These are phyloP conservation scores for Lepidochrysops patricia DNA, from an alignment of 2,888 invertebrate genomes.

Conservation along the genomic window DNA sequence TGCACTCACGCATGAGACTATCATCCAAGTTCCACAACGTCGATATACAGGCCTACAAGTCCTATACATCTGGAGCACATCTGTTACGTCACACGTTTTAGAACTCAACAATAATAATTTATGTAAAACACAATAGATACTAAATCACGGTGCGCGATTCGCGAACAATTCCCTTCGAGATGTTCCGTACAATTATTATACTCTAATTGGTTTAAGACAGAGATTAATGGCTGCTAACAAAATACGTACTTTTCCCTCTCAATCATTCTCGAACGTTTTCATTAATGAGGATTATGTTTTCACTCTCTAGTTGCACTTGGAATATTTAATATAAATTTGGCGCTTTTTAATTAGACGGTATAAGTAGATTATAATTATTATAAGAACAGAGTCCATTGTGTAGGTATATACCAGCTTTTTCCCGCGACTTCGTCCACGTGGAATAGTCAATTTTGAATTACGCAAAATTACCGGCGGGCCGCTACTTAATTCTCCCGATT, in stretches of 20 bases:
- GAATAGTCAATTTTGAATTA: too few species aligned
- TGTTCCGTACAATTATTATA: slow-evolving; percentile 35
- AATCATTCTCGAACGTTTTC: slow-evolving; percentile 41
- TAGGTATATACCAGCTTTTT: too few species aligned
- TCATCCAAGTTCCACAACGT: too few species aligned
- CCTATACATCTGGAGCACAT: too few species aligned
- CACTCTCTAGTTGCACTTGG: slow-evolving; percentile 16
- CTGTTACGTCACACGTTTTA: background rate
- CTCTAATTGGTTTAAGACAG: slow-evolving; percentile 40
- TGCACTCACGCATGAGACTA: too few species aligned
- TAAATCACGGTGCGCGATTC: slow-evolving; percentile 28
- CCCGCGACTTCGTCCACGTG: too few species aligned
- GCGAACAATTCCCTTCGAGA: slow-evolving; percentile 29
- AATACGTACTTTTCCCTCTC: slow-evolving; percentile 31
- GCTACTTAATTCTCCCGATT: too few species aligned
- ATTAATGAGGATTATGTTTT: slow-evolving; percentile 32
- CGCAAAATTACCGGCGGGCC: too few species aligned
- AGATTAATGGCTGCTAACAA: slow-evolving; percentile 32
- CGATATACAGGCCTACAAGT: too few species aligned
- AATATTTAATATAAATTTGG: background rate
- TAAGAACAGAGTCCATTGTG: too few species aligned
- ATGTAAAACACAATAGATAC: slow-evolving; percentile 23
- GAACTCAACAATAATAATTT: slow-evolving; percentile 6
- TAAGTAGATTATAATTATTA: too few species aligned
- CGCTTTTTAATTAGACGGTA: too few species aligned